Percentiles rank a stretch among this genome's conserved stretches.
Conservation (phyloP, 2,113 vertebrate genomes). For the Platichthys flesus region DNA sequence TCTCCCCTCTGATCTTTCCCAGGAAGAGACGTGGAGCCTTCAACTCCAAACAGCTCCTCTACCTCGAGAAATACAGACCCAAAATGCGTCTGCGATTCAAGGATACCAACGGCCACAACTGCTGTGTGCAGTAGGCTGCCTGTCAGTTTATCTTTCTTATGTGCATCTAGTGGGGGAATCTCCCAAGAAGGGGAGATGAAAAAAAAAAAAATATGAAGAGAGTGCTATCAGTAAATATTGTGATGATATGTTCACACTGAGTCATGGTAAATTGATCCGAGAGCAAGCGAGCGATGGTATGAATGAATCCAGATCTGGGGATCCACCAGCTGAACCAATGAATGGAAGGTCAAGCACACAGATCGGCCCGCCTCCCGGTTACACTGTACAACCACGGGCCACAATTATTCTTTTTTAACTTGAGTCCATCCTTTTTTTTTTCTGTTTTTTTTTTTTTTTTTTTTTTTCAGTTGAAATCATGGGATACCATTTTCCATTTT, state of each 20-base stretch:
- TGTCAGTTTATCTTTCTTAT: slow-evolving; percentile 57
- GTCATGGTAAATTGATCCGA: slow-evolving; percentile 80
- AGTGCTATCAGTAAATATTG: slow-evolving; percentile 83
- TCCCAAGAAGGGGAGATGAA: slow-evolving; percentile 60
- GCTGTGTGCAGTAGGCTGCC: slow-evolving; percentile 91
- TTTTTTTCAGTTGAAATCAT: slow-evolving; percentile 67
- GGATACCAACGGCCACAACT: slow-evolving; percentile 92
- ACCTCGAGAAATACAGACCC: slow-evolving; percentile 98
- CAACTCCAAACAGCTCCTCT: slow-evolving; percentile 99
- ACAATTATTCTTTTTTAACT: slow-evolving; percentile 61
- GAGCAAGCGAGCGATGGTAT: slow-evolving; percentile 74
- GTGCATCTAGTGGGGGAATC: slow-evolving; percentile 71
- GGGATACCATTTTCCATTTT: slow-evolving; percentile 72
- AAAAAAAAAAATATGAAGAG: slow-evolving; percentile 36
- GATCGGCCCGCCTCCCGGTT: slow-evolving; percentile 77
- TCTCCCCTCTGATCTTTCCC: slow-evolving; percentile 29
- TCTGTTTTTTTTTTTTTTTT: not conserved
- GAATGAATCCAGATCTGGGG: slow-evolving; percentile 78
- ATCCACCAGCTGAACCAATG: slow-evolving; percentile 84
- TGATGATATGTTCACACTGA: slow-evolving; percentile 83
- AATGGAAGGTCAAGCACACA: slow-evolving; percentile 84
- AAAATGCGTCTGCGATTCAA: slow-evolving; percentile 98
- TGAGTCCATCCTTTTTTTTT: slow-evolving; percentile 71
- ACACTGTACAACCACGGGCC: slow-evolving; percentile 75
- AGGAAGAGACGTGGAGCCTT: slow-evolving; percentile 99